Evolutionary conservation across 2,888 invertebrate genomes (phyloP), one percentile per base, ranked within the genome.

Genomic region (Stenolophus ochropezus): DNA sequence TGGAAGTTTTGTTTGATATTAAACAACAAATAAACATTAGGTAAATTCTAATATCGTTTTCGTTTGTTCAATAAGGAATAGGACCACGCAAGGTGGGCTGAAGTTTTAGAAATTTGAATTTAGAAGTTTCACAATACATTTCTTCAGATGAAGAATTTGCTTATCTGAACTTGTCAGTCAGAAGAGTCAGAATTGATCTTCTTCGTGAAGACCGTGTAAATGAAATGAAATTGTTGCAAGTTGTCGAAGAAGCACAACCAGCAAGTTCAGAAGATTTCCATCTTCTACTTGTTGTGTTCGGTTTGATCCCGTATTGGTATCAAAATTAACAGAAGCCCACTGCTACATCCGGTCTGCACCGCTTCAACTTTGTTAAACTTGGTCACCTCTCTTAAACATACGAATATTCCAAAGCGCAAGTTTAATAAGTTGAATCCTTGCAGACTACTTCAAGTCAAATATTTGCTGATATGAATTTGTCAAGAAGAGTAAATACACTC

Each of bases 31-130:
- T 69, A 79, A 79, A 79, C 21, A 77, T 80, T 71, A 73, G 73
- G 77, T 83, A 85, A 91, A 91, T 90, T 91, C 92, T 92, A 92
- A 92, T 92, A 89, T 91, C 91, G 91, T 92, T 92, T 94, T 94
- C 94, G 93, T 94, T 94, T 94, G 93, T 93, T 94, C 92, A 93
- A 88, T 92, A 94, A 94, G 94, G 94, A 93, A 93, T 93, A 93
- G 93, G 94, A 93, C 93, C 93, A 94, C 93, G 94, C 94, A 93
- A 93, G 93, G 93, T 93, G 93, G 94, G 94, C 94, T 94, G 94
- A 94, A 93, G 91, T 92, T 86, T 81, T 81, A 81, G 86, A 87
- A 87, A 86, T 87, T 86, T 87, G 85, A 86, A 86, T 84, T 79
- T 82, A 71, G 82, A 82, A 79, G 71, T 81, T 82, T 82, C 83